A percentile compares a stretch with the other conserved stretches of the same genome.
These are phyloP conservation scores for Tetragnatha montana DNA, from an alignment of 2,888 invertebrate species.

Conservation along the genomic window DNA sequence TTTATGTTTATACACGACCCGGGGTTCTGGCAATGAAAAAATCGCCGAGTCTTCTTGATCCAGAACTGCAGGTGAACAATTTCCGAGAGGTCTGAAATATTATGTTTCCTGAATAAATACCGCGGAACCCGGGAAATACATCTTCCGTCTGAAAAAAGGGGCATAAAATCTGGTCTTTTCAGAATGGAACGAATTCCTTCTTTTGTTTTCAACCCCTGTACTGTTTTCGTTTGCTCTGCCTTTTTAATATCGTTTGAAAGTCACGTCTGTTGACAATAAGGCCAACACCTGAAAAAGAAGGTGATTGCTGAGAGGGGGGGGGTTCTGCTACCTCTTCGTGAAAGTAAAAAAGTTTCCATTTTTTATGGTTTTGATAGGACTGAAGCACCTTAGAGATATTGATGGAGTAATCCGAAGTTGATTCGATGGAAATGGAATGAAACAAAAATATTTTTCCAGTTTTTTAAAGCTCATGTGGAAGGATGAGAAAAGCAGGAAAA, in stretches of 20 bases:
- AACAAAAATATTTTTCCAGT: background rate
- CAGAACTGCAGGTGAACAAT: background rate
- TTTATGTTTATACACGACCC: background rate
- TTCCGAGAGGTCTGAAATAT: background rate
- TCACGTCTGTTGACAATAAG: conserved; percentile 17
- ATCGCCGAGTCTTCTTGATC: background rate
- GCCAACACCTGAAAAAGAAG: conserved; percentile 33
- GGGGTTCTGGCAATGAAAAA: background rate
- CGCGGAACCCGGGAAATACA: background rate
- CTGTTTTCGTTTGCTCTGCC: background rate
- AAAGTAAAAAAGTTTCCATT: background rate
- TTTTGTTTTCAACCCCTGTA: conserved; percentile 11
- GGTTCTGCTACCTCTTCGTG: background rate
- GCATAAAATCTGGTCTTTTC: background rate
- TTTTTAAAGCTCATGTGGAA: background rate
- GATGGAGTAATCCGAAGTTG: background rate
- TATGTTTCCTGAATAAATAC: background rate
- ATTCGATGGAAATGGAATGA: background rate
- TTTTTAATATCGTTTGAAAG: conserved; percentile 14
- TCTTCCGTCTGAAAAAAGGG: background rate
- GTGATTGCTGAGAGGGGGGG: background rate
- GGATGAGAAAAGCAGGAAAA: background rate
- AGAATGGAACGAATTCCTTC: conserved; percentile 7
- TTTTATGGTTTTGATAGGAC: conserved; percentile 13
- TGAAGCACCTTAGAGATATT: background rate